phyloP scores from a whole-genome alignment of 2,888 invertebrate species.

The Amorpha juglandis region DNA sequence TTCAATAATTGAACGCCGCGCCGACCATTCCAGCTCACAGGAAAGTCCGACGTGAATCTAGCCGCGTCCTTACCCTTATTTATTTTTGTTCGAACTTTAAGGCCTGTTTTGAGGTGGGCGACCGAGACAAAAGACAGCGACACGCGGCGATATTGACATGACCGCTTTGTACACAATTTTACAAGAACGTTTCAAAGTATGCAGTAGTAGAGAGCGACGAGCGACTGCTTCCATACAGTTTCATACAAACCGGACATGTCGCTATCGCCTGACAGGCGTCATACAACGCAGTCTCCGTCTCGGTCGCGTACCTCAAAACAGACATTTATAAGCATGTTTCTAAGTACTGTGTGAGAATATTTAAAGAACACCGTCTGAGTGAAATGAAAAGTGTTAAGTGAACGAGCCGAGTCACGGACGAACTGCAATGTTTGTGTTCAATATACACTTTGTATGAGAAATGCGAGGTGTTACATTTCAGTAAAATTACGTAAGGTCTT shows the following conservation, averaged over 20 bases:
- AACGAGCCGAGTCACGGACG: constrained; percentile 16
- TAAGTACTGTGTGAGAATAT: constrained; percentile 17
- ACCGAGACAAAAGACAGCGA: too few species aligned
- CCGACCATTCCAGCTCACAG: constrained; percentile 3
- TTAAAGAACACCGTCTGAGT: constrained; percentile 20
- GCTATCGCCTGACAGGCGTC: too few species aligned
- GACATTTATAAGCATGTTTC: not conserved
- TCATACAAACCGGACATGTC: too few species aligned
- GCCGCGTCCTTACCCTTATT: constrained; percentile 7
- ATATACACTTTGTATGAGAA: constrained; percentile 16
- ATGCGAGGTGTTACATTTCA: constrained; percentile 18
- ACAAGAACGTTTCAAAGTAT: too few species aligned
- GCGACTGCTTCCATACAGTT: too few species aligned
- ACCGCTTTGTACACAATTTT: too few species aligned
- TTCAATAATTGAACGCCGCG: not conserved
- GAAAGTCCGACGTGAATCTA: constrained; percentile 15
- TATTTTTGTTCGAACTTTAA: not conserved
- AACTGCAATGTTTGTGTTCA: constrained; percentile 6
- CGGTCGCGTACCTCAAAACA: too few species aligned
- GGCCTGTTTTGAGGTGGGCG: too few species aligned
- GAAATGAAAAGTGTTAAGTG: constrained; percentile 24
- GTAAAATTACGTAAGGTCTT: not conserved
- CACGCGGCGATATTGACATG: too few species aligned
- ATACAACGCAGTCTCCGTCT: too few species aligned
- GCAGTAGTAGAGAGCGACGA: too few species aligned